Base-by-base conservation (phyloP, 2,113 vertebrate genomes). In the Fukomys damarensis region DNA sequence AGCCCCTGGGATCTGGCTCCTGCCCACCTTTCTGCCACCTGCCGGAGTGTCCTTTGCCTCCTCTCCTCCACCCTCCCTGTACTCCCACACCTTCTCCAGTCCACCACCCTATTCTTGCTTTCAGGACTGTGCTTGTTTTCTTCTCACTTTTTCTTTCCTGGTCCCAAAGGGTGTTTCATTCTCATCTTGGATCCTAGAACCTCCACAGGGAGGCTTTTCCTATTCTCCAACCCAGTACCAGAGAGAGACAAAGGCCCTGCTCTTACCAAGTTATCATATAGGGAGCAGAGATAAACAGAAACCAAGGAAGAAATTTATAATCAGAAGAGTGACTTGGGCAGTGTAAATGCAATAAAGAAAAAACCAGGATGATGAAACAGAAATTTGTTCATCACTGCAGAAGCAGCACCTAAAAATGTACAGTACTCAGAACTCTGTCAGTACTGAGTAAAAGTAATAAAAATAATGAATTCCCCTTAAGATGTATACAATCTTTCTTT, bases 291-390 rank as follows among this genome's bases (percentile, higher is more conserved):
- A 81, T 30, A 11, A 3, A 85, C 10, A 43, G 65, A 26, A 83
- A 81, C 41, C 3, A 83, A n/a, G 49, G 68, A 72, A 49, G 41
- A 77, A 58, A 66, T 38, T 35, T 0, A 49, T 7, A 20, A 56
- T 32, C 0, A 0, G 19, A 41, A 22, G 63, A 41, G 0, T 7
- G 61, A 28, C 30, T 30, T 43, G 35, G 16, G 22, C 24, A 63
- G 24, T 46, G 28, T 54, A 68, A 74, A 56, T n/a, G 65, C 70
- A 24, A 26, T 65, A 41, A 92, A 92, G 46, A 41, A 89, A 95
- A 79, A 82, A 93, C 77, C 26, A 72, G 61, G 58, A 52, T 20
- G 49, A 63, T 30, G 49, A 46, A 46, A 43, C 2, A 59, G 76
- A 72, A 76, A 38, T 28, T 0, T 52, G 52, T 35, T 94, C 28